Evolutionary conservation across 2,888 invertebrate genomes (phyloP).

Genomic region (Conistra vaccinii): DNA sequence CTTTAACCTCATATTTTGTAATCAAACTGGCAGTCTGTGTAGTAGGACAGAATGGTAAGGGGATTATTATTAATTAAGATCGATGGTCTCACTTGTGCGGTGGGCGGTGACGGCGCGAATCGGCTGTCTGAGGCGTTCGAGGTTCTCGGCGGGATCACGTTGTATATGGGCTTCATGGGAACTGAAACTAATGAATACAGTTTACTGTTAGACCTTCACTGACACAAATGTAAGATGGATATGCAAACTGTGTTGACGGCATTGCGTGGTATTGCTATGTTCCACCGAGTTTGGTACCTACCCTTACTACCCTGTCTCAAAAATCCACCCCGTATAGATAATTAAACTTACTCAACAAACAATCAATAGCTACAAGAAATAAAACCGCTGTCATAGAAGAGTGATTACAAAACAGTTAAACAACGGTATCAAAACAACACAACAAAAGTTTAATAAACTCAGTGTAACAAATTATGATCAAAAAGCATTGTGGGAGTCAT

Average conservation of each 20-base stretch:
- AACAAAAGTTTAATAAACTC: constrained; percentile 65
- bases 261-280: constrained; percentile 3
- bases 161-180: constrained; percentile 91
- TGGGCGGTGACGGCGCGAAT: constrained; percentile 78
- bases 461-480: constrained; percentile 57
- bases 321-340: no score
- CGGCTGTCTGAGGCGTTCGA: constrained; percentile 80
- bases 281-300: constrained; percentile 12
- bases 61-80: constrained; percentile 78
- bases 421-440: constrained; percentile 37
- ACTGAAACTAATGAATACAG: constrained; percentile 80
- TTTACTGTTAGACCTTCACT: constrained; percentile 45
- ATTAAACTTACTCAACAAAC: neutral
- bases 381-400: constrained; percentile 26
- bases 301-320: no score
- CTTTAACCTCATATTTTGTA: constrained; percentile 56
- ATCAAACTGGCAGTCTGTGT: constrained; percentile 49
- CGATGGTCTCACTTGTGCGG: constrained; percentile 81
- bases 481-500: constrained; percentile 57
- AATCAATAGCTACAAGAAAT: constrained; percentile 18
- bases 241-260: neutral
- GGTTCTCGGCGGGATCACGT: constrained; percentile 89
- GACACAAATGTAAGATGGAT: constrained; percentile 16
- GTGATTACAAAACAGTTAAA: constrained; percentile 35
- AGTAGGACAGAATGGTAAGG: constrained; percentile 68